Evolutionary conservation across 2,113 vertebrate genomes (phyloP), one percentile per base, ranked within the genome.

Genomic region (Vanacampus margaritifer): DNA sequence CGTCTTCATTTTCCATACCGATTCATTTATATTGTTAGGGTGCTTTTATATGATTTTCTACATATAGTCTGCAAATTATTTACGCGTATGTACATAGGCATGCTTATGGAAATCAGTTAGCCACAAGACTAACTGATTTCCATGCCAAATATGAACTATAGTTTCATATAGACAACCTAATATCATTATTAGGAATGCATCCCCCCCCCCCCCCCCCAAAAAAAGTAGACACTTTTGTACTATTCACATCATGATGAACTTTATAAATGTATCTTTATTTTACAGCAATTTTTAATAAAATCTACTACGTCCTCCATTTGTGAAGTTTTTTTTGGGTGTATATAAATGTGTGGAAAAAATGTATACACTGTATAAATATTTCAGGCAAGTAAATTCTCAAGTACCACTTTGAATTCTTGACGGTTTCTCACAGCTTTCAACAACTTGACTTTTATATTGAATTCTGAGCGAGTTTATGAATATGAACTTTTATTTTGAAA

Each of bases 41-140:
- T 60, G 43, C 10, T 71, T 69, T 73, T 0, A 45, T 73, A 64
- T 78, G 1, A n/a, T 65, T 39, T 69, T 70, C 2, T 48, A 63
- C 24, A 54, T 74, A 61, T 45, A 57, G 1, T 57, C 65, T 68
- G 45, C 32, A 58, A 74, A 35, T 36, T 60, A 70, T 66, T 45
- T 66, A 67, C 57, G 21, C 12, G 7, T 71, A 61, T 79, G 68
- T 81, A 78, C n/a, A 79, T 78, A 82, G 24, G 73, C 80, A 78
- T 81, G 74, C 35, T 48, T 67, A 32, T 32, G 26, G 51, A 54
- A 54, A 54, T 51, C 23, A 5, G 21, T 10, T 45, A 45, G 16
- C 16, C 43, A 45, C 14, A 6, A n/a, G 48, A 7, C 48, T n/a
- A 23, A n/a, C n/a, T n/a, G n/a, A n/a, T n/a, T n/a, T n/a, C n/a